These are phyloP conservation scores for Drosophila histrio DNA, from an alignment of 2,888 invertebrate species.

Conservation along the genomic window DNA sequence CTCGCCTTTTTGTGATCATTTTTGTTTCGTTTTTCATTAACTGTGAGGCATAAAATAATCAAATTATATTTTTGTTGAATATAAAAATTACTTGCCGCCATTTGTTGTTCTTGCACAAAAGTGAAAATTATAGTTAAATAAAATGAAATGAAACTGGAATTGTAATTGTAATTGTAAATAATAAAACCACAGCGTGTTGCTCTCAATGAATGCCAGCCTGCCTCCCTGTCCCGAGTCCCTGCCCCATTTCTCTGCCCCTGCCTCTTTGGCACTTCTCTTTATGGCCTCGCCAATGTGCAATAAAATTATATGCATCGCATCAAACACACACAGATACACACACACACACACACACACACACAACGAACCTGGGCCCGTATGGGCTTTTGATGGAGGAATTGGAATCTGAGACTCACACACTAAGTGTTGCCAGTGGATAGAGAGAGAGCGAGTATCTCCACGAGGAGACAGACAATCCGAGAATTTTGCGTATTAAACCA, in stretches of 20 bases:
- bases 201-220: slow-evolving; percentile 18
- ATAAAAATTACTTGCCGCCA: slow-evolving; percentile 44
- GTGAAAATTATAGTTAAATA: slow-evolving; percentile 60
- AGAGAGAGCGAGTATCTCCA: background rate
- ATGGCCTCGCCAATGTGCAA: slow-evolving; percentile 55
- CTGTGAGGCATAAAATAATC: slow-evolving; percentile 80
- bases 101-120: slow-evolving; percentile 42
- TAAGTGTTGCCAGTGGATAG: background rate
- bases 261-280: background rate
- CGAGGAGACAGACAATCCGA: slow-evolving; percentile 9
- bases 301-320: slow-evolving; percentile 75
- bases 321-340: slow-evolving; percentile 32
- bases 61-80: slow-evolving; percentile 69
- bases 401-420: slow-evolving; percentile 33
- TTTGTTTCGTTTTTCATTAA: slow-evolving; percentile 55
- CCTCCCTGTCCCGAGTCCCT: slow-evolving; percentile 1
- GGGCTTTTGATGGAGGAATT: slow-evolving; percentile 62
- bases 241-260: background rate
- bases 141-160: slow-evolving; percentile 42
- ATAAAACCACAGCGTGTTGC: slow-evolving; percentile 80
- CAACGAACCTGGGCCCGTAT: slow-evolving; percentile 11
- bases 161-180: slow-evolving; percentile 78
- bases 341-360: background rate
- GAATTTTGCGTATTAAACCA: slow-evolving; percentile 79
- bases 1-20: slow-evolving; percentile 29